A percentile compares a stretch with the other conserved stretches of the same genome.
phyloP scores from a whole-genome alignment of 2,113 vertebrate genomes.

The Istiophorus platypterus region DNA sequence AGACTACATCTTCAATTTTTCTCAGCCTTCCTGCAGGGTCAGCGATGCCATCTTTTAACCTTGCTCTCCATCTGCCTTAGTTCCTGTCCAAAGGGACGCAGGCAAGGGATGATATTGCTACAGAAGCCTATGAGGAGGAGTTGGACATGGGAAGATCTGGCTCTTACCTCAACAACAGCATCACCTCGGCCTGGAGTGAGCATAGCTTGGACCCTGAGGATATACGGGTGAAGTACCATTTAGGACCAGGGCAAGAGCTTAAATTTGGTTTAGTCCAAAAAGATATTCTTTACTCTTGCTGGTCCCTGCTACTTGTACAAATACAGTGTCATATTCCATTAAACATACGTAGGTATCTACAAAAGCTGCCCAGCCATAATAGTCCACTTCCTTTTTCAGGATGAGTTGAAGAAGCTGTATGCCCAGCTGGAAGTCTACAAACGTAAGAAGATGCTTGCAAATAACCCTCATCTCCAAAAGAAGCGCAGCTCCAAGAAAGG shows the following conservation, averaged over 20 bases:
- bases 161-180: conserved; percentile 98
- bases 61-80: conserved; percentile 74
- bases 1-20: background rate
- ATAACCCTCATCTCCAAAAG: conserved; percentile 98
- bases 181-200: conserved; percentile 98
- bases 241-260: background rate
- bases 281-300: background rate
- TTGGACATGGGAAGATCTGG: conserved; percentile 97
- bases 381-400: conserved; percentile 79
- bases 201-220: conserved; percentile 98
- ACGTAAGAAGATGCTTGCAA: conserved; percentile 98
- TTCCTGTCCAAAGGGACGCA: conserved; percentile 95
- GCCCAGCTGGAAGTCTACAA: conserved; percentile 98
- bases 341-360: background rate
- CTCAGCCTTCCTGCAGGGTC: background rate
- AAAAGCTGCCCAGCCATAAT: background rate
- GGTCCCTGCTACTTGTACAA: background rate
- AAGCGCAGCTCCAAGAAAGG: conserved; percentile 99
- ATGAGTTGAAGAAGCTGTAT: conserved; percentile 97
- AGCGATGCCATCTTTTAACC: conserved; percentile 1
- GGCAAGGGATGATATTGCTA: conserved; percentile 95
- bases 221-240: conserved; percentile 88
- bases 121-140: conserved; percentile 97
- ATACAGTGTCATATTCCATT: background rate
- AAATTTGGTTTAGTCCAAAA: background rate